A percentile compares a stretch with the other conserved stretches of the same genome.
These are phyloP conservation scores for Forbesichthys agassizii DNA, from an alignment of 2,113 vertebrate species.

Conservation along the genomic window DNA sequence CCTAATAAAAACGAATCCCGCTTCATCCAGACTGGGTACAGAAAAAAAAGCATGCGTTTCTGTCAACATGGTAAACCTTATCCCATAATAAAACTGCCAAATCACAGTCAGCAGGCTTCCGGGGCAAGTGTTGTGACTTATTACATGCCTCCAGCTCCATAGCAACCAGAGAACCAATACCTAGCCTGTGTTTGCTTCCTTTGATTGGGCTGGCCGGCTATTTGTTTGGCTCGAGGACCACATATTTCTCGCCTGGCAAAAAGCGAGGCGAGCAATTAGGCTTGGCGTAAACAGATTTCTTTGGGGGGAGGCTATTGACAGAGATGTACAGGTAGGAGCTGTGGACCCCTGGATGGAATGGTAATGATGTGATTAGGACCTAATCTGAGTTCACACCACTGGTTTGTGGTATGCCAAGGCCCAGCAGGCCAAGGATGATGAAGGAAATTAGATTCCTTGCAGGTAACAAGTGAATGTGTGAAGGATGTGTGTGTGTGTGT, in stretches of 20 bases:
- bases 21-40: no score
- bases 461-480: constrained; percentile 8
- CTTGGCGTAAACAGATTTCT: constrained; percentile 39
- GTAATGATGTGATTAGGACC: constrained; percentile 47
- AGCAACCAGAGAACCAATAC: constrained; percentile 40
- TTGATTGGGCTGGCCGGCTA: constrained; percentile 43
- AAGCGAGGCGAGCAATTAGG: constrained; percentile 52
- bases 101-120: constrained; percentile 32
- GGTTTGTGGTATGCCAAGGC: constrained; percentile 18
- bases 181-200: constrained; percentile 36
- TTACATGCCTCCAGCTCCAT: constrained; percentile 23
- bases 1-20: no score
- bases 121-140: constrained; percentile 40
- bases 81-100: constrained; percentile 44
- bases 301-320: constrained; percentile 41
- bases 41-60: not conserved
- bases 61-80: constrained; percentile 37
- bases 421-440: not conserved
- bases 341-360: constrained; percentile 32
- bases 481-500: not conserved
- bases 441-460: not conserved
- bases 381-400: constrained; percentile 32
- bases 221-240: constrained; percentile 46
- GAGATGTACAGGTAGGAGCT: constrained; percentile 7
- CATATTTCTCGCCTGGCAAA: constrained; percentile 47